Evolutionary conservation across 2,797 vertebrate species (phyloP).

Genomic region (Argya squamiceps): DNA sequence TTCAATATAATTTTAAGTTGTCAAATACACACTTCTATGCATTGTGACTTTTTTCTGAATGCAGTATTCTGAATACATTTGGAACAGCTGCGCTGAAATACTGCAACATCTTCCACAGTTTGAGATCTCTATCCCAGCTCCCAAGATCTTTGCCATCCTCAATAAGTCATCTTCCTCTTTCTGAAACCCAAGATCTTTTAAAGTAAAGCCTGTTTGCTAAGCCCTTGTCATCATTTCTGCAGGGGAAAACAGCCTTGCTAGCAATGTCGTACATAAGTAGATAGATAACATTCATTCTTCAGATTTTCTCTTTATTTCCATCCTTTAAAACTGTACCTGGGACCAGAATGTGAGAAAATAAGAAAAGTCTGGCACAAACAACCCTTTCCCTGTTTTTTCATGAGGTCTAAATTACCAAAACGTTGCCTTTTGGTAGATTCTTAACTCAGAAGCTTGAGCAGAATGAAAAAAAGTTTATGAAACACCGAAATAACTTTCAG

Average conservation of each 20-base stretch:
- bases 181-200: background rate
- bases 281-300: background rate
- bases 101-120: background rate
- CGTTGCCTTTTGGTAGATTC: background rate
- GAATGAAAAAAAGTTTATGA: background rate
- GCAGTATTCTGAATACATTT: background rate
- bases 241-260: background rate
- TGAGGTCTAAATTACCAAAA: background rate
- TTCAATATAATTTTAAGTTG: background rate
- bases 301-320: background rate
- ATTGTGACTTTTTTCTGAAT: background rate
- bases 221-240: background rate
- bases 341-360: background rate
- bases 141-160: background rate
- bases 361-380: background rate
- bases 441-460: background rate
- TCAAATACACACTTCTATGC: background rate
- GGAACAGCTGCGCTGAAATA: background rate
- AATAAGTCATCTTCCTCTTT: background rate
- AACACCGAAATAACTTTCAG: background rate
- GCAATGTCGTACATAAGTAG: rapidly evolving
- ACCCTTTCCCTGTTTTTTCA: background rate
- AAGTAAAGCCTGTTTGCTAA: background rate
- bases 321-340: background rate
- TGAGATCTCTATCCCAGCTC: background rate